Base-by-base conservation (phyloP, 2,113 vertebrate genomes). In the Chlorodrepanis virens region DNA sequence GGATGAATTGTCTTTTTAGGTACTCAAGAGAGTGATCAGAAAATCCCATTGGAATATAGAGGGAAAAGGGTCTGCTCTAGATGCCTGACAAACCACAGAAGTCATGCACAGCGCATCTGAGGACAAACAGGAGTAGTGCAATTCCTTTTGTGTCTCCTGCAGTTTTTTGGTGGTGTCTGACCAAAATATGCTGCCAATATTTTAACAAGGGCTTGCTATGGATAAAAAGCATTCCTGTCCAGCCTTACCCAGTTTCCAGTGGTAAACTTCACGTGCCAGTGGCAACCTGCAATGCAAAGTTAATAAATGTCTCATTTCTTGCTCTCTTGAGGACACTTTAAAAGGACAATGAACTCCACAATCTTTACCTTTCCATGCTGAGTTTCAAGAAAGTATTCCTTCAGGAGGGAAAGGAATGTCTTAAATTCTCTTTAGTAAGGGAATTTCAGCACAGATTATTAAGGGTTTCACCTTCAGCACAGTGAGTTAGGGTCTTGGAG, bases 41-140 rank as follows among this genome's bases (percentile, higher is more conserved):
- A 94, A 78, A 64, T 35, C 49, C 74, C 23, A 13, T 0, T 44
- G 60, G 65, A 70, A 72, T 50, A 47, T 0, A 27, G 59, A 42
- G 14, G 31, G 21, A 22, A 45, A 28, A 35, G n/a, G 39, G 11
- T 28, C 57, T 56, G 17, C 45, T 60, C 70, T 25, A 10, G 49
- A 4, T 42, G 17, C 37, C 65, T 37, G 59, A 12, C 31, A 23
- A 87, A 45, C 25, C 50, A 35, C 57, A 20, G 39, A 11, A 71
- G 16, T 27, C 20, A 24, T 8, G 42, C 50, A 35, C 33, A 42
- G 31, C 12, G 6, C 6, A 23, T 70, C 37, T 14, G 29, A 33
- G 33, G 47, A 18, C 25, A 52, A 56, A 40, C 27, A 56, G 11
- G 29, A 42, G 6, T 0, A 39, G 6, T 5, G 22, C 21, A 1